Conservation (phyloP, 1,140 invertebrate genomes). For the Cotesia chilonis region DNA sequence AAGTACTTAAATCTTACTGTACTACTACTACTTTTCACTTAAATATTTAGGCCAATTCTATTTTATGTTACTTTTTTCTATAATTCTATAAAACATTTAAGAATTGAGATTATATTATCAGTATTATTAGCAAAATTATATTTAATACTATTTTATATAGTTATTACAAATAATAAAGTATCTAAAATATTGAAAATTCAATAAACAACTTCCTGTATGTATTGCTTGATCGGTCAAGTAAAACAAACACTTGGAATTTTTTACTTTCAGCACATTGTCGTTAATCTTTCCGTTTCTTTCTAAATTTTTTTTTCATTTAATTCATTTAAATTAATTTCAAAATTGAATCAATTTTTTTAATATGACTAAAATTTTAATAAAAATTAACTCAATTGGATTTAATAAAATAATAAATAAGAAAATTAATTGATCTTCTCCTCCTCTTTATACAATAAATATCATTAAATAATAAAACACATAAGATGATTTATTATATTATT, state of each 20-base stretch:
- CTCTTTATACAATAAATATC: background rate
- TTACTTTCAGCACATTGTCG: background rate
- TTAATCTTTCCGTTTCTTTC: background rate
- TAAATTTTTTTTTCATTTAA: background rate
- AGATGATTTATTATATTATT: background rate
- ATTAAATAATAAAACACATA: background rate
- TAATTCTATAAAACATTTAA: no score
- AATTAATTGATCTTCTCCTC: background rate
- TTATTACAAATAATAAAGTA: background rate
- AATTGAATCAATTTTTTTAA: no score
- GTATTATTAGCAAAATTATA: background rate
- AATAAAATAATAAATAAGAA: no score
- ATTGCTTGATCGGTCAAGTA: slow-evolving; percentile 34
- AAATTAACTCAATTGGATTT: no score
- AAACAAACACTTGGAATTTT: slow-evolving; percentile 5
- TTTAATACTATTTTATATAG: background rate
- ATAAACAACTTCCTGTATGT: background rate
- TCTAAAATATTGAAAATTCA: background rate
- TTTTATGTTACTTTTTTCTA: background rate
- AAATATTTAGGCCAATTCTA: slow-evolving; percentile 1
- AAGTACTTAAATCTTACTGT: background rate
- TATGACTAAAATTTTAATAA: no score
- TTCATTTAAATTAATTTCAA: no score
- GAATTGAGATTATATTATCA: no score
- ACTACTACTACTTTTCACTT: background rate